Evolutionary conservation across 2,113 vertebrate genomes (phyloP), one percentile per base, ranked within the genome.

Genomic region (Pachypanchax playfairii): DNA sequence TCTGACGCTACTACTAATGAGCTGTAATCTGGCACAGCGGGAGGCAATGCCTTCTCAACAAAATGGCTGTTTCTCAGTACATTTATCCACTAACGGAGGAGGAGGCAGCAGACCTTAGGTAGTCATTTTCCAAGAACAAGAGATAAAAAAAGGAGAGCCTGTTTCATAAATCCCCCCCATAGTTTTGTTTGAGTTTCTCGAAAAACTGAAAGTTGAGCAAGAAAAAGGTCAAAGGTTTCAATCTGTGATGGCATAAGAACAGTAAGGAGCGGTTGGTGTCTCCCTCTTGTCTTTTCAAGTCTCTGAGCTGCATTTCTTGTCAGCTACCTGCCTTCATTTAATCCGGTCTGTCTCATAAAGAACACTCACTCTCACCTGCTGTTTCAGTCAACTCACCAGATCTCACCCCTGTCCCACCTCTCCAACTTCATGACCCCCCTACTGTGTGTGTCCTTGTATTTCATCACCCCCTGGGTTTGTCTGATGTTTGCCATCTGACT

Each of bases 1-100:
- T 82, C 77, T 71, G 74, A 73, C 20, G 75, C 75, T 58, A 22
- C 80, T 76, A 42, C 85, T 90, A 89, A 89, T 90, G 85, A 88
- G 81, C 88, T 84, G 83, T 88, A 89, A 89, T 90, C 81, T 85
- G 75, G 55, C 82, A 72, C 85, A 80, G 84, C 82, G 62, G 87
- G 87, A 84, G 79, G 85, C 71, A 36, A 56, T 44, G 77, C 58
- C 76, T 75, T 73, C 86, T 82, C 60, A 51, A 76, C 65, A 53
- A 87, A 79, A 85, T 65, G 55, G 60, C 73, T 66, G 65, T 73
- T 80, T 60, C 85, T 85, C 24, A 50, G 64, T 73, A 61, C 76
- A 57, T 66, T 79, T 28, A 53, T 65, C 60, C 35, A 0, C 80
- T 74, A 49, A 75, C 72, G 61, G 73, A 80, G 65, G 53, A 80